Base-by-base conservation (phyloP, 2,797 vertebrate genomes). In the Staurois parvus region DNA sequence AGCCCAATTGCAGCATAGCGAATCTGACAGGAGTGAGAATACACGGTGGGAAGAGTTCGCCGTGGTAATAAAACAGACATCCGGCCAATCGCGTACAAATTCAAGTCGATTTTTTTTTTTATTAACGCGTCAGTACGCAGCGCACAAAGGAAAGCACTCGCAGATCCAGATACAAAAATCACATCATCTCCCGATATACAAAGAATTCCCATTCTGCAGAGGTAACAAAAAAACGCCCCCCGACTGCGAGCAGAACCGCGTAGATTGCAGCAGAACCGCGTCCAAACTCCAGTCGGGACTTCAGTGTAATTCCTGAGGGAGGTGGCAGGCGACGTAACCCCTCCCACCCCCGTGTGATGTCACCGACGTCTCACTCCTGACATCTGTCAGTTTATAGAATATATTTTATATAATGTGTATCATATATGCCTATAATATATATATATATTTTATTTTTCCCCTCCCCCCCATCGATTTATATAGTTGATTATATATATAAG, bases 41-140 rank as follows among this genome's bases (percentile, higher is more conserved):
- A 10, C 10, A 37, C 10, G 37, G 9, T 37, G 37, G 9, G 37
- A 37, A 37, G 37, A 37, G 9, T 37, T 37, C 2, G 37, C 8
- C 8, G 6, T 9, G 8, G 11, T 13, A 45, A 45, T 11, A 45
- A 45, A 12, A 45, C 12, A 13, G 42, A 45, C 12, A 2, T 1
- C 13, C 29, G 8, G 10, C 24, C 21, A 34, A 37, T 5, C 24
- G 28, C 21, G 21, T 84, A 70, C 26, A 77, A 67, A 84, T 73
- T 79, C 76, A 52, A 37, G 26, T 52, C 21, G 21, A 13, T 5
- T 79, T 80, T 86, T 86, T 5, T 79, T 80, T 86, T 86, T 83
- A 83, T 79, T 70, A 48, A 64, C 69, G 34, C 5, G 21, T 68
- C 70, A 40, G 79, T 28, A 72, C 73, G 30, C 30, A 24, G 28